Base-by-base conservation (phyloP, 1,140 invertebrate species). In the Drosophila quadrilineata region DNA sequence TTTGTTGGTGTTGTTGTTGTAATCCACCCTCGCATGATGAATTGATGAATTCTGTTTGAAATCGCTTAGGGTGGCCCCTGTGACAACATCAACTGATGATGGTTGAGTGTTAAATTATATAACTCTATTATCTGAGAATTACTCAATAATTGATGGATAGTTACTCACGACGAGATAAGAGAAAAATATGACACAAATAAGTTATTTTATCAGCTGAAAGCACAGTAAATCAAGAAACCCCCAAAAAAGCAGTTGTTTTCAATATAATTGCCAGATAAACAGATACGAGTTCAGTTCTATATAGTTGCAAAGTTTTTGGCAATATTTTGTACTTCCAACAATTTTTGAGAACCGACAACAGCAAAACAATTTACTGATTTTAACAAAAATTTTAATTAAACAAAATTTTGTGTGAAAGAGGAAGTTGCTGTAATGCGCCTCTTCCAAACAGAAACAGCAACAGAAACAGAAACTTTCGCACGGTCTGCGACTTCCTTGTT, bases 361-460 rank as follows among this genome's bases (percentile, higher is more conserved):
- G 68, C 79, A 66, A 85, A 85, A 84, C 71, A 84, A 84, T 84
- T 84, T 85, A 85, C 79, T 67, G 79, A 84, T 84, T 85, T 85
- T 74, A 65, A 77, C 77, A 79, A 85, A 84, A 84, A 85, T 84
- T 84, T 84, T 84, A 84, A 84, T 84, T 84, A 84, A 84, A 84
- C 79, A 82, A 84, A 84, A 77, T 84, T 85, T n/a, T n/a, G n/a
- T 85, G 79, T 67, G 79, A 62, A 73, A 85, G 71, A 74, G 73
- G 74, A 82, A 80, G 76, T 71, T 84, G 21, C 71, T 71, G 64
- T 69, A 73, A 77, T 62, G 22, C 9, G 41, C 24, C 35, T 8
- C 17, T n/a, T n/a, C 10, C 5, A 19, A 57, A 33, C 64, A 19
- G 56, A 2, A 22, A n/a, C 14, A 16, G 36, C 24, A 38, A 52